Evolutionary conservation across 2,113 vertebrate species (phyloP).

Genomic region (Python bivittatus): DNA sequence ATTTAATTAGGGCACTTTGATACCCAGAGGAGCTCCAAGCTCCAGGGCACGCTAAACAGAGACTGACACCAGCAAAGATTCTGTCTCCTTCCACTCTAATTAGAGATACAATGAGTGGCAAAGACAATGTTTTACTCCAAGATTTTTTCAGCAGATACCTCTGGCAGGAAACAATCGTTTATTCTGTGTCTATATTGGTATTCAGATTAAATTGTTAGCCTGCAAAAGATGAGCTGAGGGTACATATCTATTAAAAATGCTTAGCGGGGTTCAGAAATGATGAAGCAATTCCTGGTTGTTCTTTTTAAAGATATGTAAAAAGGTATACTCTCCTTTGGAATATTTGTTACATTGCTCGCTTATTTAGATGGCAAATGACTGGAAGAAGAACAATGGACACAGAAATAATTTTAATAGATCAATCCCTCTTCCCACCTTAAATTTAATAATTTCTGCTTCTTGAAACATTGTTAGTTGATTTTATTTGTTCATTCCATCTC

Average conservation of each 20-base stretch:
- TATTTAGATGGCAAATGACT: constrained; percentile 71
- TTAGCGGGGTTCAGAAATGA: constrained; percentile 76
- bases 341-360: constrained; percentile 56
- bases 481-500: constrained; percentile 22
- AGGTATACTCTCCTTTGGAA: constrained; percentile 49
- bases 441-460: constrained; percentile 48
- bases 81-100: constrained; percentile 93
- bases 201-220: constrained; percentile 87
- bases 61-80: constrained; percentile 94
- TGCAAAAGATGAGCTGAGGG: constrained; percentile 78
- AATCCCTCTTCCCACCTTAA: constrained; percentile 25
- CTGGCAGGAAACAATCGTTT: constrained; percentile 85
- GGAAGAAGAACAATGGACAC: constrained; percentile 51
- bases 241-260: constrained; percentile 79
- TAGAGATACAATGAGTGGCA: constrained; percentile 88
- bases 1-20: constrained; percentile 99
- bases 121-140: constrained; percentile 86
- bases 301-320: neutral
- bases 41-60: constrained; percentile 98
- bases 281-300: constrained; percentile 70
- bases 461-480: constrained; percentile 52
- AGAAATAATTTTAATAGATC: constrained; percentile 33
- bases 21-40: constrained; percentile 99
- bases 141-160: constrained; percentile 82
- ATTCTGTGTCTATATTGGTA: constrained; percentile 86